These are phyloP conservation scores for Zaprionus kolodkinae DNA, from an alignment of 1,140 invertebrate genomes.

Conservation along the genomic window DNA sequence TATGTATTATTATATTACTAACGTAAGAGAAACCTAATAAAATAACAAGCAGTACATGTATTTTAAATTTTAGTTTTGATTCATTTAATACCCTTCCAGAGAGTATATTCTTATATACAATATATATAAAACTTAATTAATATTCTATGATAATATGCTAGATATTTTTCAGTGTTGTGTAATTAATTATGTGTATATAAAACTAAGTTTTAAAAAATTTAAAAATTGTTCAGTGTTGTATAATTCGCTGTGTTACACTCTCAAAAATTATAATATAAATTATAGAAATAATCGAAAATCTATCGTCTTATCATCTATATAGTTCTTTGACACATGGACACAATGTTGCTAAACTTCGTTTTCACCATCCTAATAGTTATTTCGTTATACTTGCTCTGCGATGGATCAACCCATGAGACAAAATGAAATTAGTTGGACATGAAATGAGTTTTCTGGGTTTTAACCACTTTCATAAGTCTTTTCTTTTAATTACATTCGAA, in stretches of 20 bases:
- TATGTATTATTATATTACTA: neutral
- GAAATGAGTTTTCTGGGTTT: neutral
- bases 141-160: no score
- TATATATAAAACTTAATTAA: neutral
- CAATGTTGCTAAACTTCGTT: neutral
- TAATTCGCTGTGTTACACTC: neutral
- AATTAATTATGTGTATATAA: neutral
- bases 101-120: neutral
- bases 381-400: neutral
- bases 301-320: neutral
- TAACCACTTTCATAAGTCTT: neutral
- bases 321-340: neutral
- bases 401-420: neutral
- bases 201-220: no score
- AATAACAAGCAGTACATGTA: no score
- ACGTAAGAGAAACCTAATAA: no score
- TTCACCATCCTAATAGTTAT: neutral
- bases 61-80: no score
- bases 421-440: neutral
- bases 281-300: neutral
- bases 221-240: neutral
- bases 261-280: no score
- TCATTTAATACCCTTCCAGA: no score
- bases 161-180: neutral
- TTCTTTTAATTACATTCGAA: neutral